Conservation (phyloP, 2,797 vertebrate genomes). For the Cheirogaleus major region DNA sequence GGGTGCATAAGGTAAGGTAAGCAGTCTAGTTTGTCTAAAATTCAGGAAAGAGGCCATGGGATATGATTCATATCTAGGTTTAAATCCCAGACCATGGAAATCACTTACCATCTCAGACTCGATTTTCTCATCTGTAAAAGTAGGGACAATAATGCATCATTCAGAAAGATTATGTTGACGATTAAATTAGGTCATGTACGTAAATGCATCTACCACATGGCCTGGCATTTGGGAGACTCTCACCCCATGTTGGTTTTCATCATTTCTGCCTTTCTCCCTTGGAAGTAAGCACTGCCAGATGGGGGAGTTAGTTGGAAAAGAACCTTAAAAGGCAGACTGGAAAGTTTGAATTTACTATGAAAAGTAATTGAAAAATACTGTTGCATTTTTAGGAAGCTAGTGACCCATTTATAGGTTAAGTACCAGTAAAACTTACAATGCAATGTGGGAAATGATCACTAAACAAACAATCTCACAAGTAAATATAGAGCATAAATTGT, state of each 20-base stretch:
- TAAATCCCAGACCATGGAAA: neutral
- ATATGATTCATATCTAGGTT: neutral
- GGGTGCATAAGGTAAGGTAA: neutral
- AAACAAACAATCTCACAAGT: neutral
- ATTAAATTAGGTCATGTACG: neutral
- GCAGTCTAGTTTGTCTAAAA: neutral
- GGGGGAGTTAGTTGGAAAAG: neutral
- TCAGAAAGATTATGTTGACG: neutral
- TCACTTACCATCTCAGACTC: neutral
- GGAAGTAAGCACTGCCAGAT: slow-evolving; percentile 19
- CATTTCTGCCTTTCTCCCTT: neutral
- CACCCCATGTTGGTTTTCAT: neutral
- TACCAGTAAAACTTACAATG: neutral
- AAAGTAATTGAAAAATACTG: neutral
- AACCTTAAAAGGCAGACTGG: neutral
- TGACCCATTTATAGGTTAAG: neutral
- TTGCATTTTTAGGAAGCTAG: neutral
- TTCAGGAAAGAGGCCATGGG: neutral
- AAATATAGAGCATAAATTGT: neutral
- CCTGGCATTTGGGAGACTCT: neutral
- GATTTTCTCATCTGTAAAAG: neutral
- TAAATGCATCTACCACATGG: neutral
- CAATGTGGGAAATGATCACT: neutral
- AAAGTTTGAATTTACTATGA: neutral
- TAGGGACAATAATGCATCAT: neutral